Conservation (phyloP, 2,113 vertebrate genomes). For the Mus spicilegus region DNA sequence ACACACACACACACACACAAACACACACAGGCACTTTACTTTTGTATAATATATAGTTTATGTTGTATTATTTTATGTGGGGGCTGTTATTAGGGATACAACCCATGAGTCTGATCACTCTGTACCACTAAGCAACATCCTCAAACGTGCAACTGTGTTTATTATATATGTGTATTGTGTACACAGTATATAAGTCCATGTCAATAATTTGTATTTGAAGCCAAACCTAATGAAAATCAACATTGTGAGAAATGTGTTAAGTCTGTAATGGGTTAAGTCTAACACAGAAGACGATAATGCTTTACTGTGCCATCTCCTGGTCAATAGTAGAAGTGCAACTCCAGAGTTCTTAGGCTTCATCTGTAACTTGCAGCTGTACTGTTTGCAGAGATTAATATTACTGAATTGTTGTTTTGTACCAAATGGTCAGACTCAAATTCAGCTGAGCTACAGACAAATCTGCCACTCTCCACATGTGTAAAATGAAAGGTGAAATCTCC, state of each 20-base stretch:
- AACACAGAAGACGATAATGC: neutral
- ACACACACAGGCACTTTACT: too few relatives aligned
- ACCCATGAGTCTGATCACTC: neutral
- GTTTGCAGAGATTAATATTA: neutral
- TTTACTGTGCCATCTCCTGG: conserved; percentile 71
- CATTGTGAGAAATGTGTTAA: neutral
- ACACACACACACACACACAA: neutral
- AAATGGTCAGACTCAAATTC: rapidly evolving
- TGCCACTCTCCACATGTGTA: neutral
- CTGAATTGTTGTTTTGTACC: too few relatives aligned
- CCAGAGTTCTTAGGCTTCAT: neutral
- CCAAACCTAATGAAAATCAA: neutral
- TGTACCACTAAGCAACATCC: neutral
- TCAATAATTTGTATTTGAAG: neutral
- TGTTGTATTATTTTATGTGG: neutral
- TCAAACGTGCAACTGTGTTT: neutral
- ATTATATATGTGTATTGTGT: neutral
- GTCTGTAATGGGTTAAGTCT: neutral
- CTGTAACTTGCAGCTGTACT: neutral
- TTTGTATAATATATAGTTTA: neutral
- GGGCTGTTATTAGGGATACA: neutral
- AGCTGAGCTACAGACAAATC: neutral
- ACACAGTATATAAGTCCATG: neutral
- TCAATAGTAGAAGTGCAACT: neutral
- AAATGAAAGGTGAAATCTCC: neutral